These are phyloP conservation scores for Oryctes rhinoceros DNA, from an alignment of 1,140 invertebrate genomes.

Conservation along the genomic window DNA sequence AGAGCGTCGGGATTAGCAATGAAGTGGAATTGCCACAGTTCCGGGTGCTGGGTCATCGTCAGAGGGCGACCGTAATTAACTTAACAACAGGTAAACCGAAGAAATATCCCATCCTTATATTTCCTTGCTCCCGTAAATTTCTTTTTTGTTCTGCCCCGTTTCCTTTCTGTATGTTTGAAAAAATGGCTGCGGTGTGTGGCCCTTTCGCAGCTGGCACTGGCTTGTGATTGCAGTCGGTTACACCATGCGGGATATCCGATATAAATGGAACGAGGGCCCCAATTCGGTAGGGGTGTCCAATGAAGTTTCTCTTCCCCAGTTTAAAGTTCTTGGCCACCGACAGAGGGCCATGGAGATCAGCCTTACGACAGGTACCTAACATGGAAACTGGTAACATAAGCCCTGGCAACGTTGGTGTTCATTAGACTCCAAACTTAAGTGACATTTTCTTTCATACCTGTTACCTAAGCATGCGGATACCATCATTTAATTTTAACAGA, in stretches of 20 bases:
- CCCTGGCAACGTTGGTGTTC: constrained; percentile 38
- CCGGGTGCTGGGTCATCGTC: constrained; percentile 90
- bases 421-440: constrained; percentile 24
- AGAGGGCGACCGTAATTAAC: constrained; percentile 90
- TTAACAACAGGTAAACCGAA: constrained; percentile 86
- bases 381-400: constrained; percentile 46
- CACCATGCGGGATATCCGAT: constrained; percentile 95
- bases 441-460: constrained; percentile 33
- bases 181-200: constrained; percentile 48
- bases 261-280: constrained; percentile 93
- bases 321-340: constrained; percentile 90
- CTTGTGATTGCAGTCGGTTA: constrained; percentile 85
- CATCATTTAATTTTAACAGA: constrained; percentile 29
- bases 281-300: constrained; percentile 91
- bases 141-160: constrained; percentile 31
- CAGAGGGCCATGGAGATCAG: constrained; percentile 91
- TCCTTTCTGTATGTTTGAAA: constrained; percentile 35
- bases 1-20: constrained; percentile 89
- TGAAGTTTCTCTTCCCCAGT: constrained; percentile 93
- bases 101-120: constrained; percentile 55
- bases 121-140: constrained; percentile 34
- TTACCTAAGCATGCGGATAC: constrained; percentile 31
- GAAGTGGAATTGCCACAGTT: constrained; percentile 95
- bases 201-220: constrained; percentile 51
- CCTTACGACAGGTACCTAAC: constrained; percentile 87